Evolutionary conservation across 2,113 vertebrate species (phyloP), one percentile per base, ranked within the genome.

Genomic region (Aphelocoma coerulescens): DNA sequence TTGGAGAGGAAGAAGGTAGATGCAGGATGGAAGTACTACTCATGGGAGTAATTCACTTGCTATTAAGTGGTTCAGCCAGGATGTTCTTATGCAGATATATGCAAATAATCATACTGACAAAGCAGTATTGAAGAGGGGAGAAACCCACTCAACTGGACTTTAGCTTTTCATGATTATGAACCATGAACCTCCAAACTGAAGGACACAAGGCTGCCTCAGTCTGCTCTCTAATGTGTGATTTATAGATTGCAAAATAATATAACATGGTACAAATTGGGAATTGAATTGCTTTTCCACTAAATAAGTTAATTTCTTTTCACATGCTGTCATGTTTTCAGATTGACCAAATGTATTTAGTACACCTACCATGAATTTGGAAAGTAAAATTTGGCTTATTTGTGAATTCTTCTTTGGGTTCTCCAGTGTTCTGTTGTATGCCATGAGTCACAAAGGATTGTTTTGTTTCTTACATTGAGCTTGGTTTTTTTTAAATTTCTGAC

Each of bases 131-230:
- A 63, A 75, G 51, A 10, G 9, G 13, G 3, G 8, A 37, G 76
- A 89, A 30, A 7, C 0, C 0, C 1, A 7, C 4, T 78, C n/a
- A 49, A 44, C 2, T 61, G 23, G 18, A 73, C 19, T 79, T 44
- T 33, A 35, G 14, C 7, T 14, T 75, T 78, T 46, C n/a, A 23
- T 20, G 5, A 24, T 41, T 58, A 24, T 49, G 37, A 80, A 26
- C 8, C 16, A 61, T 0, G 0, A 89, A 39, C 18, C 23, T 58
- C 48, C 54, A 84, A 78, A 85, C 11, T 48, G 28, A 65, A 52
- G 51, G 39, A 6, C 11, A 28, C 4, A 7, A 41, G 13, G 6
- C 16, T 84, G 10, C 30, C 33, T 81, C n/a, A n/a, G 11, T 62
- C 44, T 73, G 8, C 5, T 66, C 2, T 27, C 41, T 65, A 14